Evolutionary conservation across 2,797 vertebrate species (phyloP).

Genomic region (Acropternis orthonyx): DNA sequence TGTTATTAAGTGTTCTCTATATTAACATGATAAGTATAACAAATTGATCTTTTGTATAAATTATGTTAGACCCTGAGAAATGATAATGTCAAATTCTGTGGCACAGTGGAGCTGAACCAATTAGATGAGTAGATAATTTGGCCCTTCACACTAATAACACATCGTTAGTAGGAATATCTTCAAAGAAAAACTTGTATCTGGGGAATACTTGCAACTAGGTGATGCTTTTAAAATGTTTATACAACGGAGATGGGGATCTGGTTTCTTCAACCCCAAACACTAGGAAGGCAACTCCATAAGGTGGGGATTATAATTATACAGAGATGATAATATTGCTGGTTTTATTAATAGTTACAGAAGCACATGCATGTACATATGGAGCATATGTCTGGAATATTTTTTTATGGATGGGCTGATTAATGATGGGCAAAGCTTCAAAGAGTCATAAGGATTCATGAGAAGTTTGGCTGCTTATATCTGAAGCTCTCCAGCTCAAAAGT

Average conservation of each 20-base stretch:
- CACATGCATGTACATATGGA: background rate
- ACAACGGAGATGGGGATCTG: background rate
- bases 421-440: constrained; percentile 13
- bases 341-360: constrained; percentile 28
- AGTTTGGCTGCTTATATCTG: background rate
- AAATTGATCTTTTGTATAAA: constrained; percentile 62
- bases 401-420: constrained; percentile 13
- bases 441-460: background rate
- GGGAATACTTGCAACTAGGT: constrained; percentile 49
- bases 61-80: constrained; percentile 60
- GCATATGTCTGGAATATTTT: background rate
- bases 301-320: background rate
- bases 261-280: constrained; percentile 29
- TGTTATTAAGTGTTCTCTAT: constrained; percentile 39
- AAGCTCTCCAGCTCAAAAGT: background rate
- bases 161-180: constrained; percentile 31
- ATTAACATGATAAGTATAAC: constrained; percentile 41
- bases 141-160: constrained; percentile 40
- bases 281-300: constrained; percentile 1
- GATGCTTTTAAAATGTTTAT: constrained; percentile 40
- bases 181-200: constrained; percentile 42
- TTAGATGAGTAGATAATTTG: constrained; percentile 61
- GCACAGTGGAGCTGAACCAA: constrained; percentile 57
- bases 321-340: background rate
- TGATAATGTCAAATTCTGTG: constrained; percentile 36